A percentile compares a stretch with the other conserved stretches of the same genome.
Conservation (phyloP, 2,888 invertebrate species). For the Polydrusus tereticollis region DNA sequence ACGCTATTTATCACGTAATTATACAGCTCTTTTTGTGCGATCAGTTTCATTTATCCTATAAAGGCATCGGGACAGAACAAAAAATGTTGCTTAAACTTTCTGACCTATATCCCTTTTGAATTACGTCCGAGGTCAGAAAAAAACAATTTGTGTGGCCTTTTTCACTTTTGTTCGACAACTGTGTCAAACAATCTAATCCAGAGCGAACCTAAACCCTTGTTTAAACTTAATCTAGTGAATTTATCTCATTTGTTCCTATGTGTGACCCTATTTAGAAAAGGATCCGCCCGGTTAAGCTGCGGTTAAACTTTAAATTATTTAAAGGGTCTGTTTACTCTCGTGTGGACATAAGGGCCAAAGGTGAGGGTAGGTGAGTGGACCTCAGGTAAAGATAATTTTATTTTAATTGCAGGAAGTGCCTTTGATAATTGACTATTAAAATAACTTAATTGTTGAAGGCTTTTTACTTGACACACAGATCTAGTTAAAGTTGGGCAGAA, state of each 20-base stretch:
- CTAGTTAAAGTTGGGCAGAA: too few relatives aligned
- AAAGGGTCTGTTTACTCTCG: background rate
- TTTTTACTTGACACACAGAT: too few relatives aligned
- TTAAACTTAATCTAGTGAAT: constrained; percentile 1
- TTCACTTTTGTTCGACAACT: constrained; percentile 5
- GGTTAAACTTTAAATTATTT: constrained; percentile 11
- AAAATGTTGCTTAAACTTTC: too few relatives aligned
- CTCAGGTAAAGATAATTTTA: background rate
- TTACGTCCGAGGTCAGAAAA: background rate
- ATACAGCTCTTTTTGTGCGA: too few relatives aligned
- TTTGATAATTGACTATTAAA: background rate
- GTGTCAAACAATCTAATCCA: constrained; percentile 7
- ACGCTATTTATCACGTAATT: too few relatives aligned
- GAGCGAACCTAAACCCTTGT: constrained; percentile 7
- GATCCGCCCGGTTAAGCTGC: background rate
- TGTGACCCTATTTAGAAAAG: constrained; percentile 8
- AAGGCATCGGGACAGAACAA: too few relatives aligned
- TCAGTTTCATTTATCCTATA: too few relatives aligned
- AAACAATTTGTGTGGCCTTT: constrained; percentile 6
- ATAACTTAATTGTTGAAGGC: too few relatives aligned
- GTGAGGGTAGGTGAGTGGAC: background rate
- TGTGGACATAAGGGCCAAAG: background rate
- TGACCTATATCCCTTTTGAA: background rate
- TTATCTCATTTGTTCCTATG: background rate
- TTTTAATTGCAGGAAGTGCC: background rate